Evolutionary conservation across 1,140 invertebrate genomes (phyloP), one percentile per base, ranked within the genome.

Genomic region (Lepidurus arcticus): DNA sequence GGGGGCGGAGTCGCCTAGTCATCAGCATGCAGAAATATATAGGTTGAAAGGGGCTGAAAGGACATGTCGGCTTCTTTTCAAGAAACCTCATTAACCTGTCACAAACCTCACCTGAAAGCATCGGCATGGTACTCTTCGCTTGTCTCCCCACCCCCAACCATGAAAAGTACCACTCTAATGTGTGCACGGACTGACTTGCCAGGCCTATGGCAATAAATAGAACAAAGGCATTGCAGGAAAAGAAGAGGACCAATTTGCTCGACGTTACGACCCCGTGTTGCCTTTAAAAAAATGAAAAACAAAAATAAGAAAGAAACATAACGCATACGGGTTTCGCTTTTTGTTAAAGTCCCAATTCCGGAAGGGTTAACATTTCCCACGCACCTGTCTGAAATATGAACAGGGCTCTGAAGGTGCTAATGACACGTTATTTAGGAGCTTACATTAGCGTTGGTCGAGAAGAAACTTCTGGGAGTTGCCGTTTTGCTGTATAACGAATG

Each of bases 21-120:
- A 21, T 65, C 53, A 65, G 53, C 21, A 65, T 21, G 21, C 16
- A 65, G 53, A 65, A 65, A 21, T 65, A 65, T 65, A 65, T 65
- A 65, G 53, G 53, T 65, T 65, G 53, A 65, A 65, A 65, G n/a
- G 53, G 53, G 53, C 53, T 65, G 53, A 65, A 65, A 65, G 53
- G 53, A 21, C 53, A 65, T 65, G 53, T 13, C 13, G 53, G 53
- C 21, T 65, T 65, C 53, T 65, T 65, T 65, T 65, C 53, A 21
- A 65, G 53, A 65, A 65, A 65, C 16, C 53, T 65, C 53, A 21
- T 65, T 65, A 65, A 21, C 53, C 53, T 65, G 53, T 65, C 53
- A 65, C 53, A 65, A 65, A 65, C 53, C 53, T 65, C 53, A 65
- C 53, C 53, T 65, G 53, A 65, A 21, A 65, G 53, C 53, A 65